These are phyloP conservation scores for Glyphotaelius pellucidus DNA, from an alignment of 2,888 invertebrate genomes.

Conservation along the genomic window DNA sequence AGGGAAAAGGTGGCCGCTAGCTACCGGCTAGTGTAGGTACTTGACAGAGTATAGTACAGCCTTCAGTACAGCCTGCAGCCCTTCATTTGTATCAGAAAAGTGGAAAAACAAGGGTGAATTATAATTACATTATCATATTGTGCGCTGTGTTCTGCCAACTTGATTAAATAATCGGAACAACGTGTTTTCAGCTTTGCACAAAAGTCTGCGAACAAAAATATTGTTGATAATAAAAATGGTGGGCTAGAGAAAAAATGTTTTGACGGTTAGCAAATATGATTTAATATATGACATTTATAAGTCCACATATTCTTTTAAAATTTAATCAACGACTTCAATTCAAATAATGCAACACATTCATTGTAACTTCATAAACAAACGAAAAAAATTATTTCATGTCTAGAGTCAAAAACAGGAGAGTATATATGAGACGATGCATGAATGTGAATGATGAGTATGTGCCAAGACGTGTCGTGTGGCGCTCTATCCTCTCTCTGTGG, in stretches of 20 bases:
- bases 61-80: neutral
- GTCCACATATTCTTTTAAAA: too few relatives aligned
- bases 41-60: neutral
- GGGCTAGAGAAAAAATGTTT: neutral
- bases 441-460: too few relatives aligned
- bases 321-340: too few relatives aligned
- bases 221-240: neutral
- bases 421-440: too few relatives aligned
- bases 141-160: neutral
- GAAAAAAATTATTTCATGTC: too few relatives aligned
- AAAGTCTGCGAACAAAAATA: neutral
- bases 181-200: neutral
- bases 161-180: neutral
- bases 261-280: neutral
- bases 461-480: too few relatives aligned
- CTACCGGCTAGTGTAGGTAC: neutral
- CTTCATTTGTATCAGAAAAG: constrained; percentile 35
- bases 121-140: constrained; percentile 28
- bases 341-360: too few relatives aligned
- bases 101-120: constrained; percentile 29
- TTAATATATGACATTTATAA: too few relatives aligned
- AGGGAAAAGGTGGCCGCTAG: neutral
- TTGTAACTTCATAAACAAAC: too few relatives aligned
- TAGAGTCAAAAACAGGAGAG: too few relatives aligned
- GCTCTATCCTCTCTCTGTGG: too few relatives aligned